Evolutionary conservation across 2,113 vertebrate genomes (phyloP), one percentile per base, ranked within the genome.

Genomic region (Pipa parva): DNA sequence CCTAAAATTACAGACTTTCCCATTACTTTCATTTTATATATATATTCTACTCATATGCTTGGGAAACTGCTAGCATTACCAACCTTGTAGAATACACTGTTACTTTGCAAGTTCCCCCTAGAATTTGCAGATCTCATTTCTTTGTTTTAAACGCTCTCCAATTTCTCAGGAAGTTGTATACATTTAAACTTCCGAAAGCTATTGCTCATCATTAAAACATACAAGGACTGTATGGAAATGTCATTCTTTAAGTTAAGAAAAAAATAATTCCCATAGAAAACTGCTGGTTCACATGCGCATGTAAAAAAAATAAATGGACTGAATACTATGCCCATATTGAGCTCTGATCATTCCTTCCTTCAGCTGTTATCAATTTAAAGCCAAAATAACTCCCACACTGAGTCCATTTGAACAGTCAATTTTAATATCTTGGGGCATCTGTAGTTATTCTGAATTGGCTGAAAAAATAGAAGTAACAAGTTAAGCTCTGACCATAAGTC

Each of bases 401-500:
- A 85, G 87, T 91, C 88, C 90, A 88, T 90, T 89, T 84, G 84
- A 91, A 79, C 88, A 89, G 91, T 92, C 88, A 85, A 91, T 94
- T 87, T 85, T 89, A 92, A 96, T 94, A 94, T 94, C 91, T 92
- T 71, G 80, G 91, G 93, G 92, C 92, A 94, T 95, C 89, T 85
- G 87, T 87, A 88, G 87, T 88, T 88, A 86, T 86, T 91, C 83
- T 82, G 85, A 89, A 85, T 89, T 86, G 84, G 86, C 85, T 87
- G 84, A 84, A 90, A 89, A 92, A 92, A 92, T 92, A 94, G 91
- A 94, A 93, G 92, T 94, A 97, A 96, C 90, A 94, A 89, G 90
- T 91, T 94, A 92, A 95, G 91, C 92, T 91, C 89, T 91, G 91
- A 91, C 91, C 90, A 84, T 94, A 93, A 90, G 92, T 88, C 89